Percentiles rank a stretch among this genome's conserved stretches.
Evolutionary conservation across 1,140 invertebrate species (phyloP).

Genomic region (Oedothorax gibbosus): DNA sequence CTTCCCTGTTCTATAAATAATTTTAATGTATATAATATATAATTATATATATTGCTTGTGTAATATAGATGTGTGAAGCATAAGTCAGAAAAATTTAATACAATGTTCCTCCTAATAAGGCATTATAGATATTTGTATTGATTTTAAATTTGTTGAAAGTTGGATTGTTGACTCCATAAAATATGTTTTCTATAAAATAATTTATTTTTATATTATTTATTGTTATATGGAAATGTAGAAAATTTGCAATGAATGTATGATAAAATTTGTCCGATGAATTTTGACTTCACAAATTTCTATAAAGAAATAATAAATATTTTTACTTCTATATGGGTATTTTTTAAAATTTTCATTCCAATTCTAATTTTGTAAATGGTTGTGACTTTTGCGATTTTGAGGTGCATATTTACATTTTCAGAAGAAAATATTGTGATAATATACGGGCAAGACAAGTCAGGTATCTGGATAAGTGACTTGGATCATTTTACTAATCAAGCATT

Average conservation of each 20-base stretch:
- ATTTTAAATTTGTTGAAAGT: constrained; percentile 53
- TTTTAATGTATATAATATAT: constrained; percentile 47
- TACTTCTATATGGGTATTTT: neutral
- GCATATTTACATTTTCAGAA: neutral
- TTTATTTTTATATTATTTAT: constrained; percentile 61
- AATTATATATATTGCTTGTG: constrained; percentile 19
- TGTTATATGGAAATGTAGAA: constrained; percentile 14
- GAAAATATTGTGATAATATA: neutral
- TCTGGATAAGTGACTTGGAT: neutral
- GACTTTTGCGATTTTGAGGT: neutral
- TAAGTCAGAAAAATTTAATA: constrained; percentile 36
- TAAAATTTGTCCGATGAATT: constrained; percentile 1
- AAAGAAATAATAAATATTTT: constrained; percentile 29
- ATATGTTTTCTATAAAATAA: constrained; percentile 55
- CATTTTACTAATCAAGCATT: neutral
- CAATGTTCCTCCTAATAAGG: constrained; percentile 41
- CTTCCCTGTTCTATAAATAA: constrained; percentile 47
- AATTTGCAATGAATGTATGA: constrained; percentile 3
- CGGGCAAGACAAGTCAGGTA: neutral
- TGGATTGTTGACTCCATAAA: constrained; percentile 55
- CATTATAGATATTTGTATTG: constrained; percentile 48
- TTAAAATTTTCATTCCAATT: neutral
- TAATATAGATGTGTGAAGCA: constrained; percentile 32
- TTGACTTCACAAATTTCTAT: constrained; percentile 11
- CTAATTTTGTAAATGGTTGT: neutral